Base-by-base conservation (phyloP, 2,113 vertebrate species). In the Gracilinanus agilis region DNA sequence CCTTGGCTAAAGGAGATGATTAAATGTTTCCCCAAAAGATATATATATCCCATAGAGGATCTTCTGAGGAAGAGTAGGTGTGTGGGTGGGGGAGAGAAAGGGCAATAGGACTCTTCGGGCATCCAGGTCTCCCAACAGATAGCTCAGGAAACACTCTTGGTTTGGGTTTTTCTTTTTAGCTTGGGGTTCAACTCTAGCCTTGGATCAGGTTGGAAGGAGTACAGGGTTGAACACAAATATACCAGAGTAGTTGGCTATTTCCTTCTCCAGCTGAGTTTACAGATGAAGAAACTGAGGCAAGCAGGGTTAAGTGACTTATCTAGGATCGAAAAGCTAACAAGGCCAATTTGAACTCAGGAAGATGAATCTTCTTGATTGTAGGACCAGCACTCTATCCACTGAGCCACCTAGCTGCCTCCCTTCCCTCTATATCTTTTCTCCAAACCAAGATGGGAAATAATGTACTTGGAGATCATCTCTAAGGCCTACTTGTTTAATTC, bases 61-160 rank as follows among this genome's bases (percentile, higher is more conserved):
- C 97, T 91, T 96, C 90, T 95, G 96, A 94, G 55, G 96, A 89
- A 90, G 92, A 75, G 89, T 89, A 44, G 0, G 34, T 40, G 44
- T 90, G 93, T 95, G 90, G 90, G 27, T n/a, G 29, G 27, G 29
- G 34, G 88, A 92, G 58, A 58, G 12, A 92, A 53, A 75, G 89
- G 21, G 58, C 89, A 53, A 10, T n/a, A 19, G 19, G 54, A 55
- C n/a, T 12, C 49, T 25, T 58, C 25, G 9, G 56, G 9, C 6
- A 34, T 34, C 58, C 58, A 67, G 58, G 29, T 12, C 58, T 29
- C 11, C 58, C 29, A 29, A 2, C 58, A 67, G 29, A 67, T 67
- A 13, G 58, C 34, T 27, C 58, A 67, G 27, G 27, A 67, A 34
- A 67, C 58, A 34, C 19, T 7, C 40, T 83, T 83, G n/a, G 19